Percentiles rank a stretch among this genome's conserved stretches.
Conservation (phyloP, 2,113 vertebrate species). For the Gnathonemus longibarbis region DNA sequence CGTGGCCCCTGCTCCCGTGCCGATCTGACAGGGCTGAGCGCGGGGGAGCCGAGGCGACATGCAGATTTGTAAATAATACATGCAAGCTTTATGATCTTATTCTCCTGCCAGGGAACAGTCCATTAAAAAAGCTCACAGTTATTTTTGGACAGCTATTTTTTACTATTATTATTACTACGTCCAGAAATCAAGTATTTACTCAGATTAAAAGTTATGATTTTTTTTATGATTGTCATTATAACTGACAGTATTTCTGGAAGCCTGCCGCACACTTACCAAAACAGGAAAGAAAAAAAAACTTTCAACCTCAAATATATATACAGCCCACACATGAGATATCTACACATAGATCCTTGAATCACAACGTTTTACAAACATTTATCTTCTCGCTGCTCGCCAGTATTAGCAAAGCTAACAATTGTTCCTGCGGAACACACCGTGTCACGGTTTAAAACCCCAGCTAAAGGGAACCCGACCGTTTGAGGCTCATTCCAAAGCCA, state of each 20-base stretch:
- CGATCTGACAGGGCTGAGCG: conserved; percentile 37
- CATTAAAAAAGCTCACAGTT: not conserved
- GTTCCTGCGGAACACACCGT: conserved; percentile 28
- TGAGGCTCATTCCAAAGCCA: conserved; percentile 44
- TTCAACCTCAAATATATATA: conserved; percentile 25
- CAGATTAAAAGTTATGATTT: not conserved
- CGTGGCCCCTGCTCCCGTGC: conserved; percentile 33
- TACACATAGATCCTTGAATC: not conserved
- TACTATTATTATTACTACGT: not conserved
- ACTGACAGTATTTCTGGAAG: not conserved
- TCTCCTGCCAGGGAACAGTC: conserved; percentile 35
- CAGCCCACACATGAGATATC: conserved; percentile 27
- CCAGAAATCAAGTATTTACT: not conserved
- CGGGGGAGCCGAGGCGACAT: conserved; percentile 47
- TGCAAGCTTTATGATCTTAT: conserved; percentile 56
- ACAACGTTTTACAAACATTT: conserved; percentile 9
- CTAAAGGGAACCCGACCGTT: conserved; percentile 41
- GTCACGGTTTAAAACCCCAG: conserved; percentile 38
- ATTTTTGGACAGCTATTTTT: conserved; percentile 11
- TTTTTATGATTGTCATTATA: not conserved
- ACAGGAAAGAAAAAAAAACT: not conserved
- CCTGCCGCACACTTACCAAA: not conserved
- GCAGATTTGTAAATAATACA: conserved; percentile 52
- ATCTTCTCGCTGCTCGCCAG: not conserved
- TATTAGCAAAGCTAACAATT: conserved; percentile 34